Evolutionary conservation across 2,113 vertebrate species (phyloP).

Genomic region (Aegotheles bennettii): DNA sequence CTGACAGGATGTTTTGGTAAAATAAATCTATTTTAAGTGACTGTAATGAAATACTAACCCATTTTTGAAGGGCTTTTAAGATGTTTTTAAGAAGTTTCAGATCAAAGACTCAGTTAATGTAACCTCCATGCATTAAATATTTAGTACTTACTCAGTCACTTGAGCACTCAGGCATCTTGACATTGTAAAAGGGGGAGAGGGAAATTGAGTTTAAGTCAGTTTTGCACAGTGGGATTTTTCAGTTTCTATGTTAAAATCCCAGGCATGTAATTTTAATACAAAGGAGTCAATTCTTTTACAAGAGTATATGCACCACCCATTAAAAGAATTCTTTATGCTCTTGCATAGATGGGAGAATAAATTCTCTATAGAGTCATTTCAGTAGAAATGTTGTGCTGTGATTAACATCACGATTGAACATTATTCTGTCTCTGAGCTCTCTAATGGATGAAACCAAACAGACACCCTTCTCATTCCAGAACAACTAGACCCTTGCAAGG

Average conservation of each 20-base stretch:
- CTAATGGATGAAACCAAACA: background rate
- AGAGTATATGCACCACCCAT: conserved; percentile 5
- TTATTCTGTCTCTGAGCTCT: conserved; percentile 10
- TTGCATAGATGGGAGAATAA: conserved; percentile 28
- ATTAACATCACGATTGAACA: conserved; percentile 40
- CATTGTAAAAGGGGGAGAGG: conserved; percentile 60
- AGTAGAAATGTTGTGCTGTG: conserved; percentile 26
- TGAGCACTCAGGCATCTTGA: conserved; percentile 70
- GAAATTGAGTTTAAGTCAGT: conserved; percentile 60
- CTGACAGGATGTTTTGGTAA: conserved; percentile 78
- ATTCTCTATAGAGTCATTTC: conserved; percentile 11
- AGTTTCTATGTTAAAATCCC: conserved; percentile 62
- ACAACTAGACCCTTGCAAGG: background rate
- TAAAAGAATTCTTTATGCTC: conserved; percentile 61
- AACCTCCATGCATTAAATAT: conserved; percentile 76
- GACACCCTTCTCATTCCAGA: background rate
- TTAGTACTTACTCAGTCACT: conserved; percentile 74
- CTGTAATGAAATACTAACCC: conserved; percentile 76
- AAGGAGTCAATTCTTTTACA: conserved; percentile 40
- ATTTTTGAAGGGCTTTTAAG: conserved; percentile 78
- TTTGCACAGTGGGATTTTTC: conserved; percentile 58
- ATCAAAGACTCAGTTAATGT: conserved; percentile 76
- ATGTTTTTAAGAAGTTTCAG: conserved; percentile 72
- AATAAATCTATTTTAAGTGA: conserved; percentile 81
- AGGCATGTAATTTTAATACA: conserved; percentile 55